Base-by-base conservation (phyloP, 2,113 vertebrate genomes). In the Coracopsis vasa region DNA sequence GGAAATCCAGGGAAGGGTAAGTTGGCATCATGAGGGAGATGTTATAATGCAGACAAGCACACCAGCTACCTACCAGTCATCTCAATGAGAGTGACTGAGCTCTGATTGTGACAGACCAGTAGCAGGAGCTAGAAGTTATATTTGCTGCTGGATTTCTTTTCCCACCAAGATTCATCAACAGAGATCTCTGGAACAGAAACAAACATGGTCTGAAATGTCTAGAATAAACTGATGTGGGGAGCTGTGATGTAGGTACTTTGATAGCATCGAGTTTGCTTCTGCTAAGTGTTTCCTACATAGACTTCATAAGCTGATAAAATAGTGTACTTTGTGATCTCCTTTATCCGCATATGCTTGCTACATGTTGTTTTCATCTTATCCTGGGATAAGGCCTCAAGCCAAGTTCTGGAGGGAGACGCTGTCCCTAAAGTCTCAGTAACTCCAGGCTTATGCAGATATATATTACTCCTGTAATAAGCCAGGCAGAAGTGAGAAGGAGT, bases 81-180 rank as follows among this genome's bases (percentile, higher is more conserved):
- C 31, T 50, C 25, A 12, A 13, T 21, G 23, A 90, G 7, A 0
- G 0, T 64, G 58, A 56, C 21, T 2, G 4, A 58, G n/a, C 16
- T 31, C 14, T 0, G 0, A 1, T 41, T 2, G 1, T n/a, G 64
- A 50, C 4, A 37, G 29, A 82, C 11, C 31, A 21, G 13, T 41
- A 37, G 16, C 44, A 50, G 44, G 28, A 81, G 42, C 39, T 54
- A 39, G 0, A 7, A 16, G 7, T 28, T 53, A 3, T 28, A 16
- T 54, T 29, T 75, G 41, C 65, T 86, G 25, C n/a, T 92, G 61
- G 23, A 66, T 66, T 85, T 81, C 31, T 80, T 10, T 66, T 87
- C 33, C n/a, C 23, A 25, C 11, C 35, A 48, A 79, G 13, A 4
- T 33, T 7, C 10, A 39, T n/a, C 70, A 62, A 18, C 12, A 56